Conservation (phyloP, 1,140 invertebrate genomes). For the Drosophila malerkotliana region DNA sequence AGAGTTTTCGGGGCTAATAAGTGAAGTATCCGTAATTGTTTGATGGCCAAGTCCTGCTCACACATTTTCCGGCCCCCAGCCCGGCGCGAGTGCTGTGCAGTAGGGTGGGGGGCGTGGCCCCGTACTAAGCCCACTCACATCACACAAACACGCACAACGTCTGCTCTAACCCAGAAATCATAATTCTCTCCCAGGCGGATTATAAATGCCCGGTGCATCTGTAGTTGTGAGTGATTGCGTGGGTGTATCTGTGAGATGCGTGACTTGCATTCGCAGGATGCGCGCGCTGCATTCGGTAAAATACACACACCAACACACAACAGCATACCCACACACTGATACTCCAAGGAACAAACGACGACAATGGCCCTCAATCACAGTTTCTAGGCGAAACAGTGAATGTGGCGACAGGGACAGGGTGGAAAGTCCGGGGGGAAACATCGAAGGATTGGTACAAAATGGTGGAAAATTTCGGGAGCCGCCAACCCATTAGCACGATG, state of each 20-base stretch:
- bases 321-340: slow-evolving; percentile 7
- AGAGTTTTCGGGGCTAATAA: slow-evolving; percentile 33
- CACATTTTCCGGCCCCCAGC: neutral
- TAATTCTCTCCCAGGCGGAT: slow-evolving; percentile 18
- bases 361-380: slow-evolving; percentile 36
- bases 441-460: slow-evolving; percentile 39
- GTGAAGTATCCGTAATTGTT: slow-evolving; percentile 40
- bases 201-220: slow-evolving; percentile 3
- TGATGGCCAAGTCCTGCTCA: slow-evolving; percentile 20
- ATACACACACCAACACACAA: slow-evolving; percentile 12
- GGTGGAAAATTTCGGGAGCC: slow-evolving; percentile 47
- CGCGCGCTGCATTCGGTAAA: slow-evolving; percentile 31
- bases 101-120: slow-evolving; percentile 26
- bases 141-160: neutral
- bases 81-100: neutral
- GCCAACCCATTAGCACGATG: slow-evolving; percentile 46
- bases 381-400: slow-evolving; percentile 9
- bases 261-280: slow-evolving; percentile 45
- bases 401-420: neutral
- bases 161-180: slow-evolving; percentile 36
- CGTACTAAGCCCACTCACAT: neutral
- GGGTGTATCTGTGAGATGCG: slow-evolving; percentile 34
- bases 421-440: slow-evolving; percentile 32
- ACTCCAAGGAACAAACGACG: slow-evolving; percentile 32
- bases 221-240: slow-evolving; percentile 3